Base-by-base conservation (phyloP, 2,797 vertebrate species). In the Chelon auratus region DNA sequence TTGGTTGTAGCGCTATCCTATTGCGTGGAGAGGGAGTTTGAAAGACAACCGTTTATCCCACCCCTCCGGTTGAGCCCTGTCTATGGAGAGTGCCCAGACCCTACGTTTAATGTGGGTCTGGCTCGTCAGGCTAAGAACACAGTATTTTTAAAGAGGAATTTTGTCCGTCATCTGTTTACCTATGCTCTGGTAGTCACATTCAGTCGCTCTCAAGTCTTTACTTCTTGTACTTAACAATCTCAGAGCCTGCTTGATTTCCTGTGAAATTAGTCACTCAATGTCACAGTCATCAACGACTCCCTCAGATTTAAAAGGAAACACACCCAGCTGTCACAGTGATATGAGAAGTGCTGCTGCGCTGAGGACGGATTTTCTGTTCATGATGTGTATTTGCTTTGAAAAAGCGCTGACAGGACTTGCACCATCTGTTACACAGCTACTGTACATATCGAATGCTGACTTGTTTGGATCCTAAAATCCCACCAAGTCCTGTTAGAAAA, bases 331-430 rank as follows among this genome's bases (percentile, higher is more conserved):
- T 72, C 72, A 64, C 30, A 39, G 22, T 3, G 6, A 63, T 39
- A 40, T 43, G 53, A 63, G 53, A 39, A 15, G 53, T 62, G 53
- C 33, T 48, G 13, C 50, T 51, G 45, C 43, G 17, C 54, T 11
- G 3, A 62, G 75, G 55, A 33, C 30, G 30, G 30, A 77, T 77
- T 73, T 78, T 79, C 53, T 57, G 37, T 43, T n/a, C 43, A 54
- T 52, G 72, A 85, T 68, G 74, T 11, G 12, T 68, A 30, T 67
- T 85, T 75, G 53, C 81, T 80, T 84, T 84, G 77, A 85, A 83
- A 81, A 70, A 58, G 62, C 76, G 40, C 69, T 70, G 78, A 87
- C 77, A 71, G 68, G 63, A 81, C 62, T 72, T 33, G 15, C 57
- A 30, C 75, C 62, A 74, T 76, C 75, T 81, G 69, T 70, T 79